Percentiles rank a stretch among this genome's conserved stretches.
These are phyloP conservation scores for Hyles lineata DNA, from an alignment of 2,888 invertebrate genomes.

Conservation along the genomic window DNA sequence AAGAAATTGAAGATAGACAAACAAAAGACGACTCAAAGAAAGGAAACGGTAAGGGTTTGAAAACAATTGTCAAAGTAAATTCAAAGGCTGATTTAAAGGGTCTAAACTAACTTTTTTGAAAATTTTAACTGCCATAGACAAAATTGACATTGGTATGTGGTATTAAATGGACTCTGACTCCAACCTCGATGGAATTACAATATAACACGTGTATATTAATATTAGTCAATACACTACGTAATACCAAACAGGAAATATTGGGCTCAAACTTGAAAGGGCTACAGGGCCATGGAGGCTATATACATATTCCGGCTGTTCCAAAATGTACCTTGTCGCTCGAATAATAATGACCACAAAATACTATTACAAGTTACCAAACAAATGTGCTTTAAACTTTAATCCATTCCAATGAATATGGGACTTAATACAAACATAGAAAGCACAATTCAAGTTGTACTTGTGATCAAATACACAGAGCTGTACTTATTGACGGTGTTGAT, in stretches of 20 bases:
- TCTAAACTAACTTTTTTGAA: too few species aligned
- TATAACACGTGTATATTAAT: not conserved
- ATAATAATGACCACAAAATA: not conserved
- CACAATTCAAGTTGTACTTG: constrained; percentile 8
- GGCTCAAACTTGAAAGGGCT: constrained; percentile 16
- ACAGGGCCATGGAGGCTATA: constrained; percentile 8
- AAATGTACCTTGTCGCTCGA: not conserved
- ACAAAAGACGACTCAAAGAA: too few species aligned
- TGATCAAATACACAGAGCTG: not conserved
- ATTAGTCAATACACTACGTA: not conserved
- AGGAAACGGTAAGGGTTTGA: too few species aligned
- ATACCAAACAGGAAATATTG: constrained; percentile 21
- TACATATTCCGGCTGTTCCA: not conserved
- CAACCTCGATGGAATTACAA: not conserved
- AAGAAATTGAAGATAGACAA: too few species aligned
- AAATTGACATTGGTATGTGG: too few species aligned
- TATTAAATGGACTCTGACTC: not conserved
- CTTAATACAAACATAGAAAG: not conserved
- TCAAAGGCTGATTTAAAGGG: too few species aligned
- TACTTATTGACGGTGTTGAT: not conserved
- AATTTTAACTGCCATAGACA: too few species aligned
- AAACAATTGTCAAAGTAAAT: too few species aligned
- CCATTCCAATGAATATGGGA: not conserved
- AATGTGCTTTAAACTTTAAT: not conserved
- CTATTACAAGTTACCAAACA: not conserved